A percentile compares a stretch with the other conserved stretches of the same genome.
Evolutionary conservation across 1,140 invertebrate species (phyloP).

Genomic region (Drosophila pruinosa): DNA sequence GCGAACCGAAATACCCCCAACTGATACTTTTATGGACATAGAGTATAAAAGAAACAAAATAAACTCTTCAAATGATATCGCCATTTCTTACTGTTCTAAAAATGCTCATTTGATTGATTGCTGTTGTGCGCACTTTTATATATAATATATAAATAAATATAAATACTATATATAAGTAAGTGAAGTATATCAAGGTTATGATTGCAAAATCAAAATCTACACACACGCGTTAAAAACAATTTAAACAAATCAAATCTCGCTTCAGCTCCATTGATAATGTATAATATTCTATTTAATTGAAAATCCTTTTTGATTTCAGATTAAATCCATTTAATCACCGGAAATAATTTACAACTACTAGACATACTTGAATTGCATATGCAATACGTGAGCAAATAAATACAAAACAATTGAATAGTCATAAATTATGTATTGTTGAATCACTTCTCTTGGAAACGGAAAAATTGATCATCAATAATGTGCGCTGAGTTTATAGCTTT

Average conservation of each 20-base stretch:
- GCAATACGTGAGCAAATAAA: too few relatives aligned
- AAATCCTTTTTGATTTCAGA: not conserved
- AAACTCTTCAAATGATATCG: conserved; percentile 4
- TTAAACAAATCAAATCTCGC: not conserved
- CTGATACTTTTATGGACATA: not conserved
- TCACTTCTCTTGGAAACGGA: too few relatives aligned
- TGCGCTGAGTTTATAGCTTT: too few relatives aligned
- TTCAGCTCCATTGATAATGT: not conserved
- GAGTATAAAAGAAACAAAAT: not conserved
- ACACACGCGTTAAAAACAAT: conserved; percentile 36
- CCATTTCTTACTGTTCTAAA: conserved; percentile 31
- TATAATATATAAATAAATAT: not conserved
- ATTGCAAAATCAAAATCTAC: conserved; percentile 43
- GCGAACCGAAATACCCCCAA: not conserved
- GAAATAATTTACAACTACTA: not conserved
- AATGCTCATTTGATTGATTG: conserved; percentile 60
- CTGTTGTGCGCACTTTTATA: conserved; percentile 59
- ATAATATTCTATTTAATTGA: not conserved
- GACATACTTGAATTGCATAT: too few relatives aligned
- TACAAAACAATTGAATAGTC: not conserved
- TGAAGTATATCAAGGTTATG: conserved; percentile 65
- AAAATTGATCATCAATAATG: too few relatives aligned
- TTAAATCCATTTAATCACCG: not conserved
- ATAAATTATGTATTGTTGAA: not conserved
- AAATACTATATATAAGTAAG: conserved; percentile 2